Percentiles rank a stretch among this genome's conserved stretches.
These are phyloP conservation scores for Hoplodrina ambigua DNA, from an alignment of 2,888 invertebrate genomes.

Conservation along the genomic window DNA sequence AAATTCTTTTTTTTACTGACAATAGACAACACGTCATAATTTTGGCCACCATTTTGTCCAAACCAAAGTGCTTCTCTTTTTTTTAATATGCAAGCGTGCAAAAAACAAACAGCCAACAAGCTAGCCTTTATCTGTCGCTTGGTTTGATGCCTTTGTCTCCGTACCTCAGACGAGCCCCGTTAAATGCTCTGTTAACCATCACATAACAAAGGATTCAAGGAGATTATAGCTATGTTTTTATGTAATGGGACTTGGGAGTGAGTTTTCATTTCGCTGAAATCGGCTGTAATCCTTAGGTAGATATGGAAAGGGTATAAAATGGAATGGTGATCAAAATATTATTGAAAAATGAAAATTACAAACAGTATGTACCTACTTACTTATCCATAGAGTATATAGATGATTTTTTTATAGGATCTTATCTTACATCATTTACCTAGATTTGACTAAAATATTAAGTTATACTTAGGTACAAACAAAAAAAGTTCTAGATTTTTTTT, in stretches of 20 bases:
- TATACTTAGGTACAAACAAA: neutral
- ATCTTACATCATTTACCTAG: no score
- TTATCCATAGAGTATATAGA: no score
- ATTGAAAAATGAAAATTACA: no score
- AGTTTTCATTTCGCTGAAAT: constrained; percentile 39
- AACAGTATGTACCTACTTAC: no score
- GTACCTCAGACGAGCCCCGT: constrained; percentile 58
- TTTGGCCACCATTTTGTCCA: constrained; percentile 22
- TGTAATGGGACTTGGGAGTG: constrained; percentile 34
- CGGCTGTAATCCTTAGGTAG: neutral
- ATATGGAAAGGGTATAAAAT: neutral
- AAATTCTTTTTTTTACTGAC: neutral
- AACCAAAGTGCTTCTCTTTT: constrained; percentile 32
- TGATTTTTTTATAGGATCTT: neutral
- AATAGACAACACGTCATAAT: constrained; percentile 2
- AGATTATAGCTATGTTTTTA: constrained; percentile 61
- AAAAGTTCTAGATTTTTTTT: neutral
- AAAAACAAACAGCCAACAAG: constrained; percentile 57
- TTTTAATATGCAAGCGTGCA: constrained; percentile 44
- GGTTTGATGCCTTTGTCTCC: constrained; percentile 72
- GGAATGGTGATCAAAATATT: neutral
- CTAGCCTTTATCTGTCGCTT: constrained; percentile 67
- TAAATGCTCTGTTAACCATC: constrained; percentile 68
- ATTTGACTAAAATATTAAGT: no score
- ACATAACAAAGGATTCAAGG: constrained; percentile 64